Evolutionary conservation across 2,113 vertebrate species (phyloP).

Genomic region (Leucoraja erinaceus): DNA sequence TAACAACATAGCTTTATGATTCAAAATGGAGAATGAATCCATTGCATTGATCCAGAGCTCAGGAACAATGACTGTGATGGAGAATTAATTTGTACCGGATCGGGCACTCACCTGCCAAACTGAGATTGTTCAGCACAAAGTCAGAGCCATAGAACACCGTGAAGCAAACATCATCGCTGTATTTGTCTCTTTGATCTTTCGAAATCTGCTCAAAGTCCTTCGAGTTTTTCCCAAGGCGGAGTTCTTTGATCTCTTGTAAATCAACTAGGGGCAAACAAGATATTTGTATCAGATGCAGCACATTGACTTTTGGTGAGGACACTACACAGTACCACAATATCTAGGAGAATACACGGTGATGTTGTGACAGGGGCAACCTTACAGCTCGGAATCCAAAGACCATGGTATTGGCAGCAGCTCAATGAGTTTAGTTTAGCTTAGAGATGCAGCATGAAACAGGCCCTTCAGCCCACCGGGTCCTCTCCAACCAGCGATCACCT

Average conservation of each 20-base stretch:
- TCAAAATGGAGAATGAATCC: background rate
- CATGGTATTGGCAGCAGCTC: background rate
- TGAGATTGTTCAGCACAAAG: slow-evolving; percentile 88
- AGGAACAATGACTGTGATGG: background rate
- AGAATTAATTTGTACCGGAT: background rate
- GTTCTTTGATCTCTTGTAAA: slow-evolving; percentile 84
- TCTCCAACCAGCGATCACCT: too few species aligned
- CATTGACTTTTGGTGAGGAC: too few species aligned
- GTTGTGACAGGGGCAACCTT: background rate
- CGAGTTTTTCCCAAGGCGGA: slow-evolving; percentile 80
- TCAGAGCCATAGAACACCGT: slow-evolving; percentile 83
- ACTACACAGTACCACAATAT: background rate
- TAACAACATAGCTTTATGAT: background rate
- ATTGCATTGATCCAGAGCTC: background rate
- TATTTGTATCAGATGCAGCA: background rate
- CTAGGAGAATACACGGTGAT: too few species aligned
- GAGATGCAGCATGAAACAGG: too few species aligned
- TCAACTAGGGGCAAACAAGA: slow-evolving; percentile 71
- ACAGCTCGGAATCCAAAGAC: background rate
- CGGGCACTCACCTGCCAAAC: slow-evolving; percentile 70
- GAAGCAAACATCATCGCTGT: slow-evolving; percentile 77
- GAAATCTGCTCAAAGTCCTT: slow-evolving; percentile 78
- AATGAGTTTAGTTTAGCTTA: too few species aligned
- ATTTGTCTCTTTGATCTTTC: slow-evolving; percentile 67
- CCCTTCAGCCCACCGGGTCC: too few species aligned